Conservation (phyloP, 2,797 vertebrate species). For the Halcyon leucocephala region DNA sequence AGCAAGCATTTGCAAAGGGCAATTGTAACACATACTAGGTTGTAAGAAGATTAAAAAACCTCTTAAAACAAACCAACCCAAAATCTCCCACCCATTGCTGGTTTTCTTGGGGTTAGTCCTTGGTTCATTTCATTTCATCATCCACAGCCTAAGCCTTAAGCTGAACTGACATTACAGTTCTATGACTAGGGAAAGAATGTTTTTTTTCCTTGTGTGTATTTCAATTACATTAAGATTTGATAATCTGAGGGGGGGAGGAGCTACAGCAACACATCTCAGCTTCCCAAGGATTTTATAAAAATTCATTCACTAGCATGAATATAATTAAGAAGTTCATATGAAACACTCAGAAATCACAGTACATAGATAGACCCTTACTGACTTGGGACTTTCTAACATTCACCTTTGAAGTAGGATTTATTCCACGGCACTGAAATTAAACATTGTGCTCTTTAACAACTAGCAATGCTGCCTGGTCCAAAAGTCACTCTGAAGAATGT, state of each 20-base stretch:
- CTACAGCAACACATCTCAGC: background rate
- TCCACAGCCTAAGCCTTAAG: background rate
- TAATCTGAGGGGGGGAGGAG: rapidly evolving
- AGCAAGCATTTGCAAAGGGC: background rate
- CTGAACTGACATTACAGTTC: background rate
- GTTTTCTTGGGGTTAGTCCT: background rate
- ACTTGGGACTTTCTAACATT: background rate
- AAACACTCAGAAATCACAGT: background rate
- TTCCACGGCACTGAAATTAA: background rate
- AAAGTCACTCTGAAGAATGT: background rate
- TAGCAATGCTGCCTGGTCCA: background rate
- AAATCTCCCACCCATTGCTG: background rate
- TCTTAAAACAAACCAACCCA: background rate
- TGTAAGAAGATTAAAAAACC: background rate
- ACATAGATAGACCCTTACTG: background rate
- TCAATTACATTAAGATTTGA: background rate
- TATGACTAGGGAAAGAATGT: background rate
- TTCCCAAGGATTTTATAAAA: background rate
- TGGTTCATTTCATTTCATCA: background rate
- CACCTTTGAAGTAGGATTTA: background rate
- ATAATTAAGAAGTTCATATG: background rate
- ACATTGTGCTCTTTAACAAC: background rate
- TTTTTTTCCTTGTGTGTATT: background rate
- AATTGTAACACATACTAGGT: background rate
- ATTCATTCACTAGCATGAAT: background rate